Evolutionary conservation across 2,113 vertebrate species (phyloP).

Genomic region (Sorex fumeus): DNA sequence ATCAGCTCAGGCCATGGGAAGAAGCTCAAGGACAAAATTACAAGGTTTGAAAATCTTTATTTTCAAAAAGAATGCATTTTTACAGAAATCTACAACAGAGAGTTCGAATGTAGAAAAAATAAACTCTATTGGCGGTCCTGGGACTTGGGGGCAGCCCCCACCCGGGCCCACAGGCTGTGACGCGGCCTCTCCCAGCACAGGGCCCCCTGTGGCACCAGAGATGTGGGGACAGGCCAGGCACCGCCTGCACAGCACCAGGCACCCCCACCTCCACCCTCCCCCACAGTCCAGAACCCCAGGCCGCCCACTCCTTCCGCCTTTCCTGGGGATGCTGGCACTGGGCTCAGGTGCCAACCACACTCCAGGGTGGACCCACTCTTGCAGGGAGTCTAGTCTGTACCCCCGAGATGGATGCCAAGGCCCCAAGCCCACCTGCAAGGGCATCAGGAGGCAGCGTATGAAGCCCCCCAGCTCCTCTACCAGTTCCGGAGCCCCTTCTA

Average conservation of each 20-base stretch:
- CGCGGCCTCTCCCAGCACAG: not conserved
- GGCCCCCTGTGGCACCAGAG: not conserved
- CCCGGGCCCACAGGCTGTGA: not conserved
- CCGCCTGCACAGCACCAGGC: not conserved
- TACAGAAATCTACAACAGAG: constrained; percentile 86
- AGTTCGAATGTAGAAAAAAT: constrained; percentile 85
- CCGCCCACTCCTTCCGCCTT: not conserved
- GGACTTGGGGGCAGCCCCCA: not conserved
- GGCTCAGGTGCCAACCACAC: not conserved
- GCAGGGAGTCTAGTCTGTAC: not conserved
- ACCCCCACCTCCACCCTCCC: too few species aligned
- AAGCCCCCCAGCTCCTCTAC: too few species aligned
- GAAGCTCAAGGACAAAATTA: constrained; percentile 42
- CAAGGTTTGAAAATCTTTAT: constrained; percentile 82
- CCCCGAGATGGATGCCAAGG: not conserved
- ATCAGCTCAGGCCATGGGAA: not conserved
- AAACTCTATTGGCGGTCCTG: constrained; percentile 74
- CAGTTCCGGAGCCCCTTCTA: too few species aligned
- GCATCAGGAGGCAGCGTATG: too few species aligned
- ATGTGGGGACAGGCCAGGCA: too few species aligned
- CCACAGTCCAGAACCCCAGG: not conserved
- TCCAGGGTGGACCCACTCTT: too few species aligned
- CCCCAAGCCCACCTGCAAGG: too few species aligned
- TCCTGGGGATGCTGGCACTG: not conserved
- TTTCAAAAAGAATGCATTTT: constrained; percentile 78